These are phyloP conservation scores for Helobdella robusta DNA, from an alignment of 2,888 invertebrate species.

Conservation along the genomic window DNA sequence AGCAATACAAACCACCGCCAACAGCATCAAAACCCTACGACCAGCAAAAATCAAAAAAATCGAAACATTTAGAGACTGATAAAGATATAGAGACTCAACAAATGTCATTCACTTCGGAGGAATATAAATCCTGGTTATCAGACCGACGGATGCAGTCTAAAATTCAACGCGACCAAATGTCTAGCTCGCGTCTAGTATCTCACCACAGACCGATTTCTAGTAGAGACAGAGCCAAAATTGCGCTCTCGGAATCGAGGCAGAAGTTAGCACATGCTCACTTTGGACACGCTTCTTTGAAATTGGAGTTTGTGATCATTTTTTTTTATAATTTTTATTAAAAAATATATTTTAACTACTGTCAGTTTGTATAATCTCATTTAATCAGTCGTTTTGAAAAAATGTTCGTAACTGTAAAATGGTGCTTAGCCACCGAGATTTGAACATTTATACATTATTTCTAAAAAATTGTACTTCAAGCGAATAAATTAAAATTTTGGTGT, in stretches of 20 bases:
- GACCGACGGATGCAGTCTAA: conserved; percentile 21
- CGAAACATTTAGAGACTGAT: not conserved
- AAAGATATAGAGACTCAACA: not conserved
- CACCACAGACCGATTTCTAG: conserved; percentile 9
- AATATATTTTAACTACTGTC: too few relatives aligned
- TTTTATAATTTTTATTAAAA: not conserved
- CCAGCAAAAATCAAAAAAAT: too few relatives aligned
- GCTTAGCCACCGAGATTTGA: too few relatives aligned
- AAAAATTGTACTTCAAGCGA: too few relatives aligned
- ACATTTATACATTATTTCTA: too few relatives aligned
- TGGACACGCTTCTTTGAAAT: not conserved
- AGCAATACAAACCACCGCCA: too few relatives aligned
- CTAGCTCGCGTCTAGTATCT: not conserved
- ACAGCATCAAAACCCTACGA: too few relatives aligned
- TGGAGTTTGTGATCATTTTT: not conserved
- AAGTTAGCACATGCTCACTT: conserved; percentile 12
- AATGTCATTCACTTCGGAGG: conserved; percentile 32
- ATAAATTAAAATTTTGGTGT: too few relatives aligned
- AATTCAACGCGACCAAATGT: conserved; percentile 4
- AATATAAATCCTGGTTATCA: conserved; percentile 34
- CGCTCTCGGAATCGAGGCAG: conserved; percentile 21
- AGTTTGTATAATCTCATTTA: too few relatives aligned
- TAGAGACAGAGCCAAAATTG: conserved; percentile 9
- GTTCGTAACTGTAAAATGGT: not conserved
- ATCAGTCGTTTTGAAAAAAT: not conserved